Base-by-base conservation (phyloP, 2,888 invertebrate genomes). In the Plebejus argus region DNA sequence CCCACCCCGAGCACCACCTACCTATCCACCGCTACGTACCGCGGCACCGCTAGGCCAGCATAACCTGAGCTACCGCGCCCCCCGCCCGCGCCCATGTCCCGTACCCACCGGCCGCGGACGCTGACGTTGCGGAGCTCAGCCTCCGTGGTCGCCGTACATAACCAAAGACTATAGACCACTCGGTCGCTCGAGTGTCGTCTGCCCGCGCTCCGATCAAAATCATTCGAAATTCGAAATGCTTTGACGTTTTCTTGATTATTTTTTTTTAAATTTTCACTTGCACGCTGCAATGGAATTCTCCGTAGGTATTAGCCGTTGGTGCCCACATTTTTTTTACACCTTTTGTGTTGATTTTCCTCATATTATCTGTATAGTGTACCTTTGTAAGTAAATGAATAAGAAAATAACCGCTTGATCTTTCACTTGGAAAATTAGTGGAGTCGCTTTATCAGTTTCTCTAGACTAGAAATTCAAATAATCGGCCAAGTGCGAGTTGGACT, bases 161-260 rank as follows among this genome's bases (percentile, higher is more conserved):
- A 89, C 87, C 87, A 87, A 86, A 87, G 89, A 88, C 89, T 89
- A 88, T 90, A 90, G 90, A 89, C 86, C 88, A 87, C 89, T 90
- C 88, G 88, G 86, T 87, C 85, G 87, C 86, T 88, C 86, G 91
- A 92, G 92, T 92, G 92, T 92, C 92, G 92, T 92, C 92, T 92
- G 92, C 92, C 88, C 86, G 82, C 86, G 90, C 88, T 88, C 89
- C 90, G 92, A 92, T 92, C 92, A 90, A 89, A 92, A 91, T 89
- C 88, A 88, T 89, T 91, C 90, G 87, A 90, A 91, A 88, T 89
- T 91, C 90, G 87, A 90, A 91, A 86, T 85, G 85, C 87, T 90
- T 89, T 89, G 88, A 88, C 86, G 85, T 88, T 87, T 86, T 84
- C 84, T 83, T 81, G 82, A 28, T 28, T n/a, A 84, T 84, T 83